Evolutionary conservation across 1,140 invertebrate species (phyloP), one percentile per base, ranked within the genome.

Genomic region (Drosophila sp.): DNA sequence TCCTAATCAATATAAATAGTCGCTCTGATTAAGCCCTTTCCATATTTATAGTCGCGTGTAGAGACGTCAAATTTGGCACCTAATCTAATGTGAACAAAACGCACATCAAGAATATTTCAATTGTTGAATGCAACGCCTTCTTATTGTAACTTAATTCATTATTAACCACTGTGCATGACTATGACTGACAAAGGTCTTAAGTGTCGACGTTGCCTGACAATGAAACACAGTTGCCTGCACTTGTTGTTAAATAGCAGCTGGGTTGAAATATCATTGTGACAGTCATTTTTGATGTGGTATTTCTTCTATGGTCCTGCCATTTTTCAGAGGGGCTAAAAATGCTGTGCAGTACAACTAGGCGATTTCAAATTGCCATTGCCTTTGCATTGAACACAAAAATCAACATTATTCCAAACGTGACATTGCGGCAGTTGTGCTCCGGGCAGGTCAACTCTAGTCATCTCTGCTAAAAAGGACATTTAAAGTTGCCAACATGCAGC

Each of bases 401-500:
- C 70, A 72, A 72, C 70, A 67, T 59, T 72, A 62, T 72, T 58
- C 40, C 54, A 54, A 50, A 72, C 63, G 62, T 67, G 70, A 72
- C 69, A 58, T 72, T 50, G 70, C 46, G 40, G 38, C 53, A 58
- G 53, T 25, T 56, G 41, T 40, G 41, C 50, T 43, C 13, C 43
- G 32, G 58, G 58, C 40, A 9, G 14, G 27, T 29, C 70, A 21
- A 21, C 21, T 2, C n/a, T 66, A 57, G 54, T 53, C 62, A 72
- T 53, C 34, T 58, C 45, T 34, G 9, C 34, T 53, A 62, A 16
- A 16, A 50, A 64, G 51, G 51, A 50, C 43, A 34, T 54, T 46
- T 29, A 32, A 71, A 48, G 50, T 64, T 50, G 34, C 3, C 18
- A 32, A 32, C 43, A 8, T 29, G 34, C 34, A 25, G 56, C 43